Evolutionary conservation across 2,797 vertebrate genomes (phyloP), one percentile per base, ranked within the genome.

Genomic region (Percopsis omiscomaycus): DNA sequence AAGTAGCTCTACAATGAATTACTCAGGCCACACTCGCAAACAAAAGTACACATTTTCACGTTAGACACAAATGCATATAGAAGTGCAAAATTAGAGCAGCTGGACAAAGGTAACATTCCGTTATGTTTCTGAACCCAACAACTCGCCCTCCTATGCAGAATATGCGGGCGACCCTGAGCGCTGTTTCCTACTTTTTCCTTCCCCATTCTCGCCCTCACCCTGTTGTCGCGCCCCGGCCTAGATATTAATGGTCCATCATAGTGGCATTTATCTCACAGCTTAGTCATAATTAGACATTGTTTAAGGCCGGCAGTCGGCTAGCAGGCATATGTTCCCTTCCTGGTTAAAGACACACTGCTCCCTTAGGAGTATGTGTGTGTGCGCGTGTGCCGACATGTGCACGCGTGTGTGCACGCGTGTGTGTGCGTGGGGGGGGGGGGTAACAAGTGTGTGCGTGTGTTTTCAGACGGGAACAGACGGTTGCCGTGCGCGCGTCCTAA

Each of bases 221-320:
- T 69, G 58, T 61, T 55, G 56, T 60, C 72, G 61, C 64, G 67
- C 52, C 51, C 60, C 66, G 69, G 64, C 60, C 71, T 64, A 80
- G 75, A 74, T 75, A 73, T 84, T 80, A 79, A 77, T 73, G 9
- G 0, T 55, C 61, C 68, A 79, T 68, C 62, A 66, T 62, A 75
- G 74, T 74, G 64, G 74, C 80, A 83, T 85, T 89, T 79, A 83
- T 85, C 86, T 83, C 78, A 81, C 72, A 84, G 88, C 85, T 87
- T 86, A 86, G 74, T 84, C 84, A 81, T 89, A 89, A 91, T 85
- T 80, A 74, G 85, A 80, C 71, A 78, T 65, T 77, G 83, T 75
- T 62, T n/a, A 51, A 81, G 80, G 64, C 74, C 83, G 61, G 63
- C 76, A 75, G 84, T 77, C 81, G 80, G 82, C 80, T 82, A 79